These are phyloP conservation scores for Bubo bubo DNA, from an alignment of 2,113 vertebrate species.

Conservation along the genomic window DNA sequence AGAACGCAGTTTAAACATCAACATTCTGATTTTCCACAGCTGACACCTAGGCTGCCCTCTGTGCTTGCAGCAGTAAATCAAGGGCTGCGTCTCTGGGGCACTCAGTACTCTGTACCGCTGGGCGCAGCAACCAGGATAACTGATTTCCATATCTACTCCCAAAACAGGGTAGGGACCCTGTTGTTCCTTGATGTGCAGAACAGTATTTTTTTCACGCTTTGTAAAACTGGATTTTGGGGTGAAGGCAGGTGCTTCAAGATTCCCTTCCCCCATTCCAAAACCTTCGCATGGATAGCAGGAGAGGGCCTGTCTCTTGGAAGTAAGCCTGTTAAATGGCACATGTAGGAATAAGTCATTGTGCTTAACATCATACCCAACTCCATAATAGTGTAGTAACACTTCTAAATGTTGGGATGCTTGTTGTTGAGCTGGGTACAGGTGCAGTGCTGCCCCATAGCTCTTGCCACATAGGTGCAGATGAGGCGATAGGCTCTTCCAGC, in stretches of 20 bases:
- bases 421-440: background rate
- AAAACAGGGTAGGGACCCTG: background rate
- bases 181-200: background rate
- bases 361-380: background rate
- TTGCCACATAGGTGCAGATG: background rate
- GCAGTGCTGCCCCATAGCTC: background rate
- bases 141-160: background rate
- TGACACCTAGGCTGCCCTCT: background rate
- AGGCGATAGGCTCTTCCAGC: background rate
- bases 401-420: background rate
- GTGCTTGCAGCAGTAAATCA: background rate
- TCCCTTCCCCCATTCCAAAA: background rate
- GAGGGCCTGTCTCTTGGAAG: background rate
- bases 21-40: background rate
- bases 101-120: background rate
- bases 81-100: rapidly evolving
- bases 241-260: background rate
- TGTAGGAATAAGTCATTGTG: background rate
- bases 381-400: background rate
- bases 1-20: background rate
- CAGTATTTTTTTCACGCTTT: background rate
- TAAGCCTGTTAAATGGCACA: background rate
- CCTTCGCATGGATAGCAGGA: background rate
- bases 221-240: background rate
- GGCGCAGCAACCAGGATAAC: background rate